These are phyloP conservation scores for Luperina nickerlii DNA, from an alignment of 2,888 invertebrate genomes.

Conservation along the genomic window DNA sequence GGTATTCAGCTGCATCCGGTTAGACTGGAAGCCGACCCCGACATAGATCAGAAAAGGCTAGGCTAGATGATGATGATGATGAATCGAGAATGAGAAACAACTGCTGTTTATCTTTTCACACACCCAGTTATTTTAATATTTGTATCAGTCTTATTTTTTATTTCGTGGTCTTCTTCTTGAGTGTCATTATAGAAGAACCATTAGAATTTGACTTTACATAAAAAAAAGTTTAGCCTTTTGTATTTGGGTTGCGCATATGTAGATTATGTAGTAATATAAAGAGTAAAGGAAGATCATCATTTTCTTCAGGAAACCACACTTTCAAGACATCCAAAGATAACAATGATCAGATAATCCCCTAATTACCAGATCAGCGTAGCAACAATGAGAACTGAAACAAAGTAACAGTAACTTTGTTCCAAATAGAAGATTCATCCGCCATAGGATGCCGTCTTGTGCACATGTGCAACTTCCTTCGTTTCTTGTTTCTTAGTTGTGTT, in stretches of 20 bases:
- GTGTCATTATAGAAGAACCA: neutral
- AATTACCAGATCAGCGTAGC: slow-evolving; percentile 29
- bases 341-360: slow-evolving; percentile 22
- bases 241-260: neutral
- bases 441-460: slow-evolving; percentile 53
- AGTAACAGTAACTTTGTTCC: slow-evolving; percentile 44
- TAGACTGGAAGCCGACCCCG: too few relatives aligned
- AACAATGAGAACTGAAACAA: slow-evolving; percentile 54
- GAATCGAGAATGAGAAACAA: slow-evolving; percentile 29
- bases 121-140: slow-evolving; percentile 1
- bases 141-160: slow-evolving; percentile 9
- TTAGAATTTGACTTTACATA: neutral
- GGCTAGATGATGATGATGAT: too few relatives aligned
- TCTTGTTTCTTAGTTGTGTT: slow-evolving; percentile 65
- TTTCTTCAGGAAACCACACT: neutral
- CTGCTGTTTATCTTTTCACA: slow-evolving; percentile 1
- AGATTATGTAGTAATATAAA: neutral
- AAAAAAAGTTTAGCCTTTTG: neutral
- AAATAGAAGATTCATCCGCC: slow-evolving; percentile 60
- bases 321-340: neutral
- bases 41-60: too few relatives aligned
- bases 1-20: too few relatives aligned
- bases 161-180: neutral
- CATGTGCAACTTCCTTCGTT: slow-evolving; percentile 78
- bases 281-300: neutral